These are phyloP conservation scores for Aldabrachelys gigantea DNA, from an alignment of 2,113 vertebrate genomes.

Conservation along the genomic window DNA sequence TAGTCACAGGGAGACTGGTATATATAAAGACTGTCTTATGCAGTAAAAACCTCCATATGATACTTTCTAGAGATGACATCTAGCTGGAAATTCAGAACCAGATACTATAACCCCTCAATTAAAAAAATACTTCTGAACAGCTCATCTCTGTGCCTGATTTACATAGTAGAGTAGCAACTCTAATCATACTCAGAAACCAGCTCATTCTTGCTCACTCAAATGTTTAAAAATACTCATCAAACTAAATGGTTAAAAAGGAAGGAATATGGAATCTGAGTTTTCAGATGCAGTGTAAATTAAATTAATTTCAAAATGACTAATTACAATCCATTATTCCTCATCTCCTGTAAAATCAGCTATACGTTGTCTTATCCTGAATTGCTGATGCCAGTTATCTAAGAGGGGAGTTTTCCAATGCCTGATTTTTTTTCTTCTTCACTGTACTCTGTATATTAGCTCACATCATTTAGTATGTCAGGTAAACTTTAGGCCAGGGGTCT, in stretches of 20 bases:
- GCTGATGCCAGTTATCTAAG: not conserved
- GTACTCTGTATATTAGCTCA: not conserved
- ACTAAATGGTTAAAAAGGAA: too few species aligned
- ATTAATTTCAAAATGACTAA: not conserved
- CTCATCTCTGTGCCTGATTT: too few species aligned
- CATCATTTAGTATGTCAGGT: not conserved
- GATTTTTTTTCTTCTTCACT: not conserved
- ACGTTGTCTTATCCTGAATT: not conserved
- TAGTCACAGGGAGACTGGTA: not conserved
- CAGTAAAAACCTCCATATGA: not conserved
- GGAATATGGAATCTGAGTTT: too few species aligned
- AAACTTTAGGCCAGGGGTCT: not conserved
- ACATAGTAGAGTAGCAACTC: not conserved
- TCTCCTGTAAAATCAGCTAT: accelerated
- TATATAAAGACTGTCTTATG: not conserved
- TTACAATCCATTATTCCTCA: not conserved
- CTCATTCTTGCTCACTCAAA: not conserved
- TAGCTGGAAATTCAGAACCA: not conserved
- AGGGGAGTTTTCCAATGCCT: accelerated
- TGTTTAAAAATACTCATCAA: not conserved
- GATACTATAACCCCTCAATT: not conserved
- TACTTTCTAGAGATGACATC: not conserved
- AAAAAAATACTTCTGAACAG: not conserved
- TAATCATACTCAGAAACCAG: not conserved
- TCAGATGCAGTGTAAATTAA: not conserved